Evolutionary conservation across 1,140 invertebrate genomes (phyloP).

Genomic region (Drosophila serrata): DNA sequence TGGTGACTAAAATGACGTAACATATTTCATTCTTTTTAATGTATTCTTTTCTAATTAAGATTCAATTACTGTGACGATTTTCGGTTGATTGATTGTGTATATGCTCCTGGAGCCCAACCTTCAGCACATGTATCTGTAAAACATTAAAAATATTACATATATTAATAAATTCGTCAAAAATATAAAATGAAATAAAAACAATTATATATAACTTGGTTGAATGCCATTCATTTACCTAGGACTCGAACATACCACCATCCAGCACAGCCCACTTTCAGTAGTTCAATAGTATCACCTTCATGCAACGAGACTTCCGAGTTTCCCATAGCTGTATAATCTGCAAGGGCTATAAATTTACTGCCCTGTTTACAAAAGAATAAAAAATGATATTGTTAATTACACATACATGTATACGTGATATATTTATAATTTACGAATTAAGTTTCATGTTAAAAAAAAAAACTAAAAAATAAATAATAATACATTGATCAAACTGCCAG

Average conservation of each 20-base stretch:
- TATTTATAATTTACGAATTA: not conserved
- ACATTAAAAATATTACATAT: not conserved
- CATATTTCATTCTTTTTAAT: constrained; percentile 42
- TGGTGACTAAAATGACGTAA: not conserved
- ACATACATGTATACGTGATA: not conserved
- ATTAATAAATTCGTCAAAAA: not conserved
- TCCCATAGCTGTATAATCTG: constrained; percentile 96
- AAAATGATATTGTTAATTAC: not conserved
- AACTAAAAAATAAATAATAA: not conserved
- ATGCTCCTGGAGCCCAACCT: constrained; percentile 98
- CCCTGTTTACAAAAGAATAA: constrained; percentile 85
- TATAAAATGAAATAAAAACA: not conserved
- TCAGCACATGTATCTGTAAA: constrained; percentile 88
- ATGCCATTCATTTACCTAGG: constrained; percentile 86
- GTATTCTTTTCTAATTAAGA: constrained; percentile 84
- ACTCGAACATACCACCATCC: constrained; percentile 98
- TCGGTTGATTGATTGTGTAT: constrained; percentile 92
- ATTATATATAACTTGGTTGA: not conserved
- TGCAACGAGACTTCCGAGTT: constrained; percentile 94
- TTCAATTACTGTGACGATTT: constrained; percentile 90
- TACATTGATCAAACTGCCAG: too few species aligned
- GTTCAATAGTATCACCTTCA: constrained; percentile 94
- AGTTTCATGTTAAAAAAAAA: not conserved
- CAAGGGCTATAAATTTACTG: constrained; percentile 92
- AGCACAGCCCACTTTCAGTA: constrained; percentile 96